Percentiles rank a stretch among this genome's conserved stretches.
phyloP scores from a whole-genome alignment of 2,113 vertebrate species.

The Hippocampus barbouri region DNA sequence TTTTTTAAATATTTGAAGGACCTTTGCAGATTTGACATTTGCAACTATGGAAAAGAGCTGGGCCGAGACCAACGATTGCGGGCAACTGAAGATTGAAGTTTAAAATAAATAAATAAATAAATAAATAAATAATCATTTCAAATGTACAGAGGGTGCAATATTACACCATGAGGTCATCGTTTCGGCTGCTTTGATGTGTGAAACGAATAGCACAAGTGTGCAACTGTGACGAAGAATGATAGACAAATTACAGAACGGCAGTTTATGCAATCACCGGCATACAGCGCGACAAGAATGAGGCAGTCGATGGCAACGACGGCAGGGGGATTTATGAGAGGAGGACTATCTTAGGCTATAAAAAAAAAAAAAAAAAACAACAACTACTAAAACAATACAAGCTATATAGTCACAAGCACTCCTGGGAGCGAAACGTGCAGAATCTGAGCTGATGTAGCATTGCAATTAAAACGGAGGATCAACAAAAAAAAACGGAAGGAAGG shows the following conservation, averaged over 20 bases:
- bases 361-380: no score
- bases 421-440: neutral
- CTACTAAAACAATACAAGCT: neutral
- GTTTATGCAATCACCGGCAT: neutral
- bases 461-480: slow-evolving; percentile 34
- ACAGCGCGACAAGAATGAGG: neutral
- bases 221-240: neutral
- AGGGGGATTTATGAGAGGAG: neutral
- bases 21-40: slow-evolving; percentile 63
- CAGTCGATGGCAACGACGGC: neutral
- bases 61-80: slow-evolving; percentile 40
- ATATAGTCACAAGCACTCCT: neutral
- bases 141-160: neutral
- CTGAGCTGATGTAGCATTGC: slow-evolving; percentile 15
- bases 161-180: no score
- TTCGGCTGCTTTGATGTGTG: no score
- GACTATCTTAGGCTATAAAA: no score
- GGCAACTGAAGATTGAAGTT: slow-evolving; percentile 1
- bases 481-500: neutral
- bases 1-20: slow-evolving; percentile 40
- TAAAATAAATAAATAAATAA: neutral
- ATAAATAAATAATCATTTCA: neutral
- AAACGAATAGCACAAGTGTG: no score
- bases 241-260: neutral
- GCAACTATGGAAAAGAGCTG: slow-evolving; percentile 19